phyloP scores from a whole-genome alignment of 2,797 vertebrate genomes.

The Falco biarmicus region DNA sequence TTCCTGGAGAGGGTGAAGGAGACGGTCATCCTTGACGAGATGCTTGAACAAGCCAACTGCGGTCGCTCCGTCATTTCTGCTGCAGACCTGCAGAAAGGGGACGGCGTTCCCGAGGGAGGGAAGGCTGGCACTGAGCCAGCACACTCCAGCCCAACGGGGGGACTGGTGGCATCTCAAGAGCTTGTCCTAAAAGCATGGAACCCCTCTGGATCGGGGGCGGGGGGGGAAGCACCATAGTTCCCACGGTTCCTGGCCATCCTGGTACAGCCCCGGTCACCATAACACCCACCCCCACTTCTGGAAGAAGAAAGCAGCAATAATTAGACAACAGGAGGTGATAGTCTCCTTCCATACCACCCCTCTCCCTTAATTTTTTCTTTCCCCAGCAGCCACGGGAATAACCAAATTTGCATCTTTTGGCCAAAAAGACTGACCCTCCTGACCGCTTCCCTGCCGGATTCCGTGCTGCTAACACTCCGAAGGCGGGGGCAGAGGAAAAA shows the following conservation, averaged over 20 bases:
- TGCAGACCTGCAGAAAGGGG: neutral
- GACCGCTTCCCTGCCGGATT: neutral
- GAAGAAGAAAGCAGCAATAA: neutral
- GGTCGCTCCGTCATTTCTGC: neutral
- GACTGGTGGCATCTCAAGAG: neutral
- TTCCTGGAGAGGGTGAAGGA: neutral
- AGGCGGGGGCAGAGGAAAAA: neutral
- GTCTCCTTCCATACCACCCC: neutral
- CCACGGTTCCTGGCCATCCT: neutral
- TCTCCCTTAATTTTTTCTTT: too few species aligned
- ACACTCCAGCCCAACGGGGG: accelerated
- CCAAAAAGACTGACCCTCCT: neutral
- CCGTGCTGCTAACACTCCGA: neutral
- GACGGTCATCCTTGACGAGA: accelerated
- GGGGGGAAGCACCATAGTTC: neutral
- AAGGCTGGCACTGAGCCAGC: neutral
- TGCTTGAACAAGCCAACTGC: neutral
- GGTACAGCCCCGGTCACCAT: neutral
- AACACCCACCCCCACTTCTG: neutral
- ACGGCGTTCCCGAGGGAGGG: neutral
- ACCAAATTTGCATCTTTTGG: neutral
- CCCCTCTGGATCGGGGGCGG: neutral
- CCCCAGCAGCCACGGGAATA: too few species aligned
- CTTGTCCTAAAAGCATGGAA: neutral
- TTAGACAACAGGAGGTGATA: neutral